phyloP scores from a whole-genome alignment of 2,888 invertebrate genomes.

The Folsomia candida region DNA sequence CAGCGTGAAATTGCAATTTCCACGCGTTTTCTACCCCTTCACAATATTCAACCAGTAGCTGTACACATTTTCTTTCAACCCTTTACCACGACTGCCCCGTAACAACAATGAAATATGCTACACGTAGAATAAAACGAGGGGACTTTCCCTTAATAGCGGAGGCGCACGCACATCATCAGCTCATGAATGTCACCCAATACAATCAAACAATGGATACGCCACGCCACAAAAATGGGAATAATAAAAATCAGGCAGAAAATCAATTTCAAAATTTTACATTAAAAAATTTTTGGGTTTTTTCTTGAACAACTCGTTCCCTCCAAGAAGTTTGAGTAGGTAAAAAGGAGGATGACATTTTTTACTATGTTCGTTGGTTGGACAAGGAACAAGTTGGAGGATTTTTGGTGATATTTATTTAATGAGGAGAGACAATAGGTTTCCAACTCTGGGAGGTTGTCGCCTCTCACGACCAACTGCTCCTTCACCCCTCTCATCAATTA shows the following conservation, averaged over 20 bases:
- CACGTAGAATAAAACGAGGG: neutral
- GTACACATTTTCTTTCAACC: neutral
- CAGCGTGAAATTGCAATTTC: slow-evolving; percentile 8
- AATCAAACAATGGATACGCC: too few species aligned
- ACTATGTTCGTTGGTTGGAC: too few species aligned
- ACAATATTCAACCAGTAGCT: neutral
- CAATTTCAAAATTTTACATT: too few species aligned
- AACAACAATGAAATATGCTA: neutral
- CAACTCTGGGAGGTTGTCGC: neutral
- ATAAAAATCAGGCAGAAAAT: neutral
- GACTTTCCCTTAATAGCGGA: neutral
- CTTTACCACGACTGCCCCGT: too few species aligned
- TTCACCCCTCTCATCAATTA: neutral
- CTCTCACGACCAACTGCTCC: neutral
- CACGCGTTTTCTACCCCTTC: neutral
- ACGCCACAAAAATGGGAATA: too few species aligned
- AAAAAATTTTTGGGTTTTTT: too few species aligned
- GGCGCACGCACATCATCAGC: neutral
- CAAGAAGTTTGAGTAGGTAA: too few species aligned
- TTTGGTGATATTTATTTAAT: neutral
- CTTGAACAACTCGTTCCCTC: too few species aligned
- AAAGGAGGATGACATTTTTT: too few species aligned
- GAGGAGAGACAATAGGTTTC: neutral
- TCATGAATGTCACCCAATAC: neutral
- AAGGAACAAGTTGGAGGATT: too few species aligned